Base-by-base conservation (phyloP, 2,113 vertebrate genomes). In the Vanacampus margaritifer region DNA sequence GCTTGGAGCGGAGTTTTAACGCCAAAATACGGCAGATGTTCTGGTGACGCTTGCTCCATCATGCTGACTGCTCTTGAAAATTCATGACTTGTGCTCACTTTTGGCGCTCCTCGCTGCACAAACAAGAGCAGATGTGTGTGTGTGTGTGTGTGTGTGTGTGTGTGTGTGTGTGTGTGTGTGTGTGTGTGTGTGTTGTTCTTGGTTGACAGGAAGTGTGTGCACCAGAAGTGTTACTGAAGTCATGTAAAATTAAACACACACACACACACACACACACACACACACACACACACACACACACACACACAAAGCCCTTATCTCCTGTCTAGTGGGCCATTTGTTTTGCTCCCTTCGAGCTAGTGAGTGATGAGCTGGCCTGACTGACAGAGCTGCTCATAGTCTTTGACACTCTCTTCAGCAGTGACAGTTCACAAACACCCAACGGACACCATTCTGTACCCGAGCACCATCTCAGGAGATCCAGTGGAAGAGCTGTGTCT, bases 171-270 rank as follows among this genome's bases (percentile, higher is more conserved):
- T 4, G 28, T 32, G 28, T 32, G 28, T 74, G 36, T 67, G 64
- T 56, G 28, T 65, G 46, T 76, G 36, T 56, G 64, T 53, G 35
- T 68, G 19, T 32, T 43, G 39, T 60, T 59, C 24, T 67, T 51
- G 48, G 26, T 62, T 4, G 64, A 32, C 19, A 48, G 51, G 32
- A 41, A 64, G 21, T 54, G 24, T 68, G 63, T 53, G 32, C 66
- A 16, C 24, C 21, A 46, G 11, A 37, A 50, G 51, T 53, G 53
- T 75, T 81, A 63, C 36, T 46, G 58, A 53, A 73, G 58, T 76
- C 64, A 70, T 79, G 60, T 72, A 74, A 65, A 80, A 77, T 72
- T 65, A 69, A 75, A 65, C 59, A 24, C 46, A 24, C 37, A 53
- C 62, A 53, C 64, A 69, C 36, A 50, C 28, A 23, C 12, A n/a